These are phyloP conservation scores for Rhodophaea formosa DNA, from an alignment of 2,888 invertebrate genomes.

Conservation along the genomic window DNA sequence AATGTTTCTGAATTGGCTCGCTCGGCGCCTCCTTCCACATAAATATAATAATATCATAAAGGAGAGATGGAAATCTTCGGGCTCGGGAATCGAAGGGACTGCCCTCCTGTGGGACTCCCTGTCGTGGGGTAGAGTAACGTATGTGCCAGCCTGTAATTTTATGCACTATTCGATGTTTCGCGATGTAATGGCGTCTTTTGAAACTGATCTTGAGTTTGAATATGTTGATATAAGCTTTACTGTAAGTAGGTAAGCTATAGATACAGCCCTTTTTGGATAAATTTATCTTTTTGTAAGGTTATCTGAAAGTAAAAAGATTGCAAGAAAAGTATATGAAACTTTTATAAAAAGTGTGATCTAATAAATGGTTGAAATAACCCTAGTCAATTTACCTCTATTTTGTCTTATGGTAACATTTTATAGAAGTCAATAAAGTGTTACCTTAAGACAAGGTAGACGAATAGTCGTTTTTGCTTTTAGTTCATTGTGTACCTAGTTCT, in stretches of 20 bases:
- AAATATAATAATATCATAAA: slow-evolving; percentile 70
- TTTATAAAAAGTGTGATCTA: no score
- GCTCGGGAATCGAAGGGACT: slow-evolving; percentile 47
- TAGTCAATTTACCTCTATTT: no score
- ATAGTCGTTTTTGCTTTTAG: no score
- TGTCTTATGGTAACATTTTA: no score
- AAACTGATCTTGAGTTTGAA: slow-evolving; percentile 14
- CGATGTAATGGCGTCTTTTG: slow-evolving; percentile 33
- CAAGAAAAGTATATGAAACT: no score
- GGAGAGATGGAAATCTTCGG: slow-evolving; percentile 64
- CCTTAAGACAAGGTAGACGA: no score
- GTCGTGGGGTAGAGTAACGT: slow-evolving; percentile 36
- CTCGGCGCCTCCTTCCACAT: slow-evolving; percentile 53
- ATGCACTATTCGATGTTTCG: slow-evolving; percentile 66
- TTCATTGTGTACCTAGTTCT: no score
- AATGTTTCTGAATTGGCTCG: slow-evolving; percentile 61
- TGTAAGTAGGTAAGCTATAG: not conserved
- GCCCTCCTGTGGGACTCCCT: slow-evolving; percentile 51
- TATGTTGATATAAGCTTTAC: not conserved
- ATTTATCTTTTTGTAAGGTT: no score
- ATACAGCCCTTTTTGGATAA: not conserved
- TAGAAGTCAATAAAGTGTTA: no score
- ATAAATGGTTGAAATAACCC: no score
- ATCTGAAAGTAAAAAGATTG: no score
- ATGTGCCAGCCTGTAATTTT: slow-evolving; percentile 47